Base-by-base conservation (phyloP, 2,797 vertebrate species). In the Pipistrellus pipistrellus region DNA sequence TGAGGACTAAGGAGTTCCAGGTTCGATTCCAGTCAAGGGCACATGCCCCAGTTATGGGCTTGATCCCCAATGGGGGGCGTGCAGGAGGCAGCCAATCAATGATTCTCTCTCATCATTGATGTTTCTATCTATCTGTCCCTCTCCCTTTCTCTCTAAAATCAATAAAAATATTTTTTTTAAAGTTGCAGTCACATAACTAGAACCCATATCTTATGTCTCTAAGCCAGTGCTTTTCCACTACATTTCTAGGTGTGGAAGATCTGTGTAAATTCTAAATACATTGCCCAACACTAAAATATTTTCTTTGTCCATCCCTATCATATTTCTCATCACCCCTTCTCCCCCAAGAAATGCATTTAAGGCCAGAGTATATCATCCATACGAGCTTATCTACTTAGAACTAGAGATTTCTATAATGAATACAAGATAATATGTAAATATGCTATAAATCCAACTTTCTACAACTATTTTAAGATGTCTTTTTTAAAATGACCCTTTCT, bases 401-500 rank as follows among this genome's bases (percentile, higher is more conserved):
- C 6, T 46, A 85, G 81, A 72, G 46, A 8, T 46, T 86, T 64
- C 48, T 48, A 64, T 69, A 85, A 64, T 81, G 38, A 88, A 62
- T 82, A 27, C 27, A 21, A 89, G n/a, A 82, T 77, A 76, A 78
- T 90, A 83, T 13, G 4, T 88, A 90, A 83, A 86, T 76, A 76
- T 77, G 13, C 15, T 68, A 53, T 32, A 83, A 85, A 71, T 71
- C 35, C 17, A 82, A 41, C 38, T 77, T 85, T 64, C 53, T 92
- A 75, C 1, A 90, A 55, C 30, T 90, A 38, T 87, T 88, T 93
- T 84, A 84, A 73, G 27, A 91, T 62, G 3, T 41, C 35, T 96
- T 69, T 73, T 75, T n/a, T n/a, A n/a, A 88, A 85, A 75, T 80
- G 93, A 95, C 68, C 25, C 30, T 87, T 53, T 86, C 27, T 87